These are phyloP conservation scores for Microcebus ravelobensis DNA, from an alignment of 2,113 vertebrate species.

Conservation along the genomic window DNA sequence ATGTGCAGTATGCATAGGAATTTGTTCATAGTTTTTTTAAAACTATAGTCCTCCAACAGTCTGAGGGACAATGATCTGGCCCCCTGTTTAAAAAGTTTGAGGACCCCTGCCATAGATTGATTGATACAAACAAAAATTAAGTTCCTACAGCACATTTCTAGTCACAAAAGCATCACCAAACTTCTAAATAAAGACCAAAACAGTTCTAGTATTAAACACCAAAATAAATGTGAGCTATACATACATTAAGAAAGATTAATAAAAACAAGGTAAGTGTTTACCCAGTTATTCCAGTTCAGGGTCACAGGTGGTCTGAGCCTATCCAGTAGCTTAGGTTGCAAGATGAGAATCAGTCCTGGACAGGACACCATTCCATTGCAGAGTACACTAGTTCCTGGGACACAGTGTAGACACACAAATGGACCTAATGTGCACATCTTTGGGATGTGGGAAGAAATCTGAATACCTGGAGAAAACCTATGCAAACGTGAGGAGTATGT, in stretches of 20 bases:
- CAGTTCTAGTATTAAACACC: neutral
- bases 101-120: neutral
- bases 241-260: neutral
- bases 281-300: neutral
- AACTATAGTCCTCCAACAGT: too few species aligned
- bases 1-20: too few species aligned
- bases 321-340: neutral
- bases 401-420: neutral
- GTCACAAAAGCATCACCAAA: neutral
- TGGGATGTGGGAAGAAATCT: neutral
- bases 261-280: neutral
- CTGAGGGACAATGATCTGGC: too few species aligned
- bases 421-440: neutral
- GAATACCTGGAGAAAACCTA: neutral
- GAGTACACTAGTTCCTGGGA: neutral
- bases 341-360: neutral
- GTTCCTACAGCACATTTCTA: neutral
- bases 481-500: neutral
- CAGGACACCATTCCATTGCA: neutral
- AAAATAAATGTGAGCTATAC: neutral
- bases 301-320: neutral
- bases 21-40: too few species aligned
- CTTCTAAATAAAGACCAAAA: neutral
- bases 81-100: too few species aligned
- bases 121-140: neutral